Base-by-base conservation (phyloP, 2,113 vertebrate species). In the Illadopsis cleaveri region DNA sequence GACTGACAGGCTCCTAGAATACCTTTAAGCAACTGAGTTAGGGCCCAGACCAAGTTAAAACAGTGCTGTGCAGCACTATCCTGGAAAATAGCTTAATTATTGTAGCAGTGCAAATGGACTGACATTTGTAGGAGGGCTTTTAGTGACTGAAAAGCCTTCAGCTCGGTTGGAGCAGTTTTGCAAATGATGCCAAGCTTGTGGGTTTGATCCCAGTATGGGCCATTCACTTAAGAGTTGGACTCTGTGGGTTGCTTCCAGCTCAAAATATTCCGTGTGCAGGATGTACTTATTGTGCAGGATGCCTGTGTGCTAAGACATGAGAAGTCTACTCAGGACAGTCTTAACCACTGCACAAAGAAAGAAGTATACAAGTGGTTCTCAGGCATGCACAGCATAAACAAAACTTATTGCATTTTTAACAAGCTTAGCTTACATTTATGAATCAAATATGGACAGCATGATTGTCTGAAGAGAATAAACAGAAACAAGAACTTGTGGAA, bases 201-300 rank as follows among this genome's bases (percentile, higher is more conserved):
- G 21, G 37, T 68, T 42, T 77, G 45, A 27, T 37, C 14, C 22
- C 17, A 51, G 14, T 44, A 33, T 19, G 27, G 37, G 15, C 9
- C 0, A 0, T 44, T 51, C 61, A 18, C 21, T 51, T 37, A 58
- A 28, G 22, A 51, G 18, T 0, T 37, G 33, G 27, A 60, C 18
- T 44, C 53, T 33, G 15, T 77, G 37, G 10, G 37, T 10, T 17
- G 22, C 33, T 77, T 60, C 18, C 72, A 45, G 22, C 23, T 33
- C 22, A 33, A 31, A 69, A 69, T 60, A 69, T 12, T 37, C 25
- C 44, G 22, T 19, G 17, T 8, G 9, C 1, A 11, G 54, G 54
- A 38, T 38, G 38, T n/a, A 15, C 18, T 31, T 7, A 42, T 25
- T 31, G 30, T 4, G 11, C 4, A 11, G 54, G 54, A 35, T 25